phyloP scores from a whole-genome alignment of 2,797 vertebrate genomes.

The Lacerta viridis region DNA sequence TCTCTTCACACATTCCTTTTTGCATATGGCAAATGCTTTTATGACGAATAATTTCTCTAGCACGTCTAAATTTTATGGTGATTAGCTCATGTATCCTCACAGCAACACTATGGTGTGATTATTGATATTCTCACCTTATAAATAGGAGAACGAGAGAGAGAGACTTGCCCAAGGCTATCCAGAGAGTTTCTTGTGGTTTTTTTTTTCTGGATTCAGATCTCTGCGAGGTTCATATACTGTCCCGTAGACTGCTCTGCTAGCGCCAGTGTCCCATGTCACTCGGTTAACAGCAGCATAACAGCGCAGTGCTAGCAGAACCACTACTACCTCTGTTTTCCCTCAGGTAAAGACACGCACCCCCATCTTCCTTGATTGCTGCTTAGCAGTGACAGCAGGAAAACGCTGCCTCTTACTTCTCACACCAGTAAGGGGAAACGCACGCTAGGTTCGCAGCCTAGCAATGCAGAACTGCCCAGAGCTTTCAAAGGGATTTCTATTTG shows the following conservation, averaged over 20 bases:
- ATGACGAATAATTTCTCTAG: constrained; percentile 27
- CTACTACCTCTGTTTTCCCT: background rate
- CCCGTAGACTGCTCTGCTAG: background rate
- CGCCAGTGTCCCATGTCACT: background rate
- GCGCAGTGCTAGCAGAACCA: background rate
- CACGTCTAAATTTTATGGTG: constrained; percentile 10
- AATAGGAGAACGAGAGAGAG: background rate
- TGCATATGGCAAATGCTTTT: background rate
- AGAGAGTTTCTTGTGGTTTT: background rate
- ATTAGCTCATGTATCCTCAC: constrained; percentile 20
- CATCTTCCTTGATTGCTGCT: background rate
- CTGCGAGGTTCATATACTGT: background rate
- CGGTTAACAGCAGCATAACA: background rate
- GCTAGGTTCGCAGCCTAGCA: too few relatives aligned
- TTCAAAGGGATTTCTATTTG: background rate
- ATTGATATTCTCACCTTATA: constrained; percentile 3
- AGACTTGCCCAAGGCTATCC: background rate
- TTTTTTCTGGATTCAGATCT: background rate
- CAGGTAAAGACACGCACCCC: background rate
- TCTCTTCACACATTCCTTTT: background rate
- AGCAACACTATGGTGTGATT: background rate
- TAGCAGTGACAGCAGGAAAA: too few relatives aligned
- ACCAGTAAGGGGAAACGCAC: too few relatives aligned
- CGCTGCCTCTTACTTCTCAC: too few relatives aligned
- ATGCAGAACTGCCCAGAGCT: background rate